Base-by-base conservation (phyloP, 2,888 invertebrate species). In the Meganola albula region DNA sequence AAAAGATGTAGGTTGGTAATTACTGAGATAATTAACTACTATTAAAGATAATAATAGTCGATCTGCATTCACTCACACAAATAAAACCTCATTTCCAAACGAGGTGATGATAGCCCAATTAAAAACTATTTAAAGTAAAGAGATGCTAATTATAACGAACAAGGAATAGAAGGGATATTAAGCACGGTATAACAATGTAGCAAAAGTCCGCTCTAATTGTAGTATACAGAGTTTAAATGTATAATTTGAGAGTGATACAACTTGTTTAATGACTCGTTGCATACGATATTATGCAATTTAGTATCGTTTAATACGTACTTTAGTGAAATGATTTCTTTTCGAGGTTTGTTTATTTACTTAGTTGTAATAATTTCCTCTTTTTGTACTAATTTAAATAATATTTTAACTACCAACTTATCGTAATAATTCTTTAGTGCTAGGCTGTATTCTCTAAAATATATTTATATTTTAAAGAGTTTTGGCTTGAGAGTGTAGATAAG, bases 201-300 rank as follows among this genome's bases (percentile, higher is more conserved):
- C 57, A 51, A 49, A 54, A 51, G 32, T 48, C 39, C 33, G 43
- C n/a, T n/a, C 48, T 62, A 54, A 63, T 58, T 56, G 60, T 40
- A 41, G 47, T 46, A 32, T 39, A 46, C 40, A 32, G 32, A 44
- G 44, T 51, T 46, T 44, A n/a, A 46, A 48, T 48, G 46, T 54
- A 49, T 58, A 63, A 56, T 64, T 56, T 46, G 39, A 46, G 48
- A 40, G 43, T 53, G 49, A 51, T 51, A 55, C 54, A 58, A 50
- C 43, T 47, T 50, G 50, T 48, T 49, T 58, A 56, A 56, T 55
- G 46, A 48, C 39, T 52, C 42, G 51, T 52, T 56, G 49, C 46
- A 47, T 53, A 48, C 49, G 53, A 56, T 60, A 55, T 56, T 50
- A 58, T 56, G 50, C 53, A 55, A 55, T 56, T 62, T 51, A 53